These are phyloP conservation scores for Macrobrachium nipponense DNA, from an alignment of 1,140 invertebrate species.

Conservation along the genomic window DNA sequence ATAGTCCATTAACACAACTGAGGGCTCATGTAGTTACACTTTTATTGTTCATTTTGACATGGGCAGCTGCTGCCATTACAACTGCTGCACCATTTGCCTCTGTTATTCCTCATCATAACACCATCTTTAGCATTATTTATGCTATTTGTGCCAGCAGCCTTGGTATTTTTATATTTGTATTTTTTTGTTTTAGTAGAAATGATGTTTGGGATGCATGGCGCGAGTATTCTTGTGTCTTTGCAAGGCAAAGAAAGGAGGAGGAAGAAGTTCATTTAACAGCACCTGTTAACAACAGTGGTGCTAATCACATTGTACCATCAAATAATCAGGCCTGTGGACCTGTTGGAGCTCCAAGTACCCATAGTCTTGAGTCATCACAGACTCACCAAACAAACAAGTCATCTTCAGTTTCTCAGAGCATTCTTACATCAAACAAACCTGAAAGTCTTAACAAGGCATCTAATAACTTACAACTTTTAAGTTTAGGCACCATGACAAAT, in stretches of 20 bases:
- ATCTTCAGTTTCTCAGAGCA: slow-evolving; percentile 65
- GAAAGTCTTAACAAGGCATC: slow-evolving; percentile 55
- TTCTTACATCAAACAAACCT: slow-evolving; percentile 66
- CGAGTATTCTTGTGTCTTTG: slow-evolving; percentile 74
- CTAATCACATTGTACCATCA: slow-evolving; percentile 54
- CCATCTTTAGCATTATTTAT: slow-evolving; percentile 83
- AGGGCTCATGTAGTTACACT: slow-evolving; percentile 82
- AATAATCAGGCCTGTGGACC: slow-evolving; percentile 65
- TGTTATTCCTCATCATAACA: slow-evolving; percentile 78
- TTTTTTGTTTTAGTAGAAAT: slow-evolving; percentile 85
- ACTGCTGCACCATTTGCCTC: slow-evolving; percentile 76
- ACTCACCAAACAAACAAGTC: slow-evolving; percentile 67
- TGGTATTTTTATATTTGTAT: slow-evolving; percentile 86
- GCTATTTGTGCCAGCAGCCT: slow-evolving; percentile 78
- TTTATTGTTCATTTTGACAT: slow-evolving; percentile 81
- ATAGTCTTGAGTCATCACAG: slow-evolving; percentile 67
- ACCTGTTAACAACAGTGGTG: slow-evolving; percentile 66
- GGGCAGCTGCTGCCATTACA: slow-evolving; percentile 79
- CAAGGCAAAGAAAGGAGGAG: slow-evolving; percentile 70
- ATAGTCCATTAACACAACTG: slow-evolving; percentile 83
- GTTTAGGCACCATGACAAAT: slow-evolving; percentile 68
- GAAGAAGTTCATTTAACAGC: slow-evolving; percentile 52
- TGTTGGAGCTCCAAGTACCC: slow-evolving; percentile 64
- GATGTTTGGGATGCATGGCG: slow-evolving; percentile 84
- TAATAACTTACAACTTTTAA: slow-evolving; percentile 55